These are phyloP conservation scores for Regulus satrapa DNA, from an alignment of 2,113 vertebrate genomes.

Conservation along the genomic window DNA sequence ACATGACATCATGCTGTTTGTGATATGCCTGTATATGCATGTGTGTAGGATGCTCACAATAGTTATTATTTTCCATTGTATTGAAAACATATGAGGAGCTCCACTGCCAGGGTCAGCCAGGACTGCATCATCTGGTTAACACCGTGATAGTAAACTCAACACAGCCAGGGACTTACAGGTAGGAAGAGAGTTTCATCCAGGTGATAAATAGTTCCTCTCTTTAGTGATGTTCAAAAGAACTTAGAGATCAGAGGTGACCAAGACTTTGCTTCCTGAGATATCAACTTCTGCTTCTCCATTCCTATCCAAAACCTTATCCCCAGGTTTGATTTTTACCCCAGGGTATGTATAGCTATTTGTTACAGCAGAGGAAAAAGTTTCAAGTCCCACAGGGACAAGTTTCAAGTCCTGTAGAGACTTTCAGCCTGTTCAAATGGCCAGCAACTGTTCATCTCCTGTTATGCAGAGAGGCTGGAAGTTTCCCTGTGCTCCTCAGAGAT, in stretches of 20 bases:
- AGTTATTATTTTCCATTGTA: background rate
- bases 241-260: background rate
- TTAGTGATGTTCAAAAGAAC: background rate
- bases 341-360: background rate
- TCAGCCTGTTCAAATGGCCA: background rate
- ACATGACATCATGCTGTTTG: background rate
- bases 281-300: background rate
- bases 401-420: background rate
- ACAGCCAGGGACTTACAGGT: background rate
- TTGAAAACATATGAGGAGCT: background rate
- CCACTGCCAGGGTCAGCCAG: background rate
- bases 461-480: background rate
- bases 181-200: background rate
- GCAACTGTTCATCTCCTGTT: background rate
- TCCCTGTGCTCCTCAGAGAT: background rate
- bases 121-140: background rate
- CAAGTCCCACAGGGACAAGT: background rate
- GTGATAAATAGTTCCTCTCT: background rate
- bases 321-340: background rate
- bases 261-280: background rate
- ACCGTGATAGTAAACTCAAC: fast-evolving
- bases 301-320: background rate
- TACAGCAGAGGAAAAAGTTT: background rate
- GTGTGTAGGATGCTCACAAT: background rate
- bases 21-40: background rate